phyloP scores from a whole-genome alignment of 2,797 vertebrate species.

The Oreochromis mossambicus region DNA sequence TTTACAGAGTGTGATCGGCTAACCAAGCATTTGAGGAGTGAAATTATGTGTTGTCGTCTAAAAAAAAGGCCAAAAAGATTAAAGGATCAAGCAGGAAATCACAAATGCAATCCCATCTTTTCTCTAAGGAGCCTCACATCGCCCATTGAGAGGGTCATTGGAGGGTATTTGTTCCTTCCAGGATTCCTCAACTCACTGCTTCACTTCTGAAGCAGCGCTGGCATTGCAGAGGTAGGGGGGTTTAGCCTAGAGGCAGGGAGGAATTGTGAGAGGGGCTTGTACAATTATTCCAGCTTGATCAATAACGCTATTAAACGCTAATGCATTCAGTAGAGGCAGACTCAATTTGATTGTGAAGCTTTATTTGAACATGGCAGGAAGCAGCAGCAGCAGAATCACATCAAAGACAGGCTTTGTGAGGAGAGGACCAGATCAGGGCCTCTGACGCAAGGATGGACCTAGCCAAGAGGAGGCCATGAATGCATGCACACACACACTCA shows the following conservation, averaged over 20 bases:
- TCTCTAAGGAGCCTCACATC: conserved; percentile 41
- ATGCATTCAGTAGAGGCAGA: conserved; percentile 71
- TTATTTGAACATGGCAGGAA: conserved; percentile 78
- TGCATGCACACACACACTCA: conserved; percentile 26
- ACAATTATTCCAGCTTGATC: conserved; percentile 67
- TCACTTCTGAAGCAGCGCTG: conserved; percentile 56
- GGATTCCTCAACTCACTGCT: conserved; percentile 58
- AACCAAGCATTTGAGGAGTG: conserved; percentile 34
- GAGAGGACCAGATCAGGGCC: conserved; percentile 72
- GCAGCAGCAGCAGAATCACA: conserved; percentile 66
- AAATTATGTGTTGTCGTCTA: conserved; percentile 53
- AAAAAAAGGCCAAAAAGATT: conserved; percentile 58
- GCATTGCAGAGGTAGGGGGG: conserved; percentile 8
- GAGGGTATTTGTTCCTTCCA: conserved; percentile 51
- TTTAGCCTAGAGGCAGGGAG: conserved; percentile 25
- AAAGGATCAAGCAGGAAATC: conserved; percentile 63
- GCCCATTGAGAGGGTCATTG: conserved; percentile 56
- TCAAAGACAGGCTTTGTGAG: conserved; percentile 79
- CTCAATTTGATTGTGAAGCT: conserved; percentile 70
- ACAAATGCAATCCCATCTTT: conserved; percentile 55
- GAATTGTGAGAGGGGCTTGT: conserved; percentile 42
- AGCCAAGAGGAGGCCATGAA: conserved; percentile 53
- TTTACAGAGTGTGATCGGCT: neutral
- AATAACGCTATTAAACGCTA: conserved; percentile 77
- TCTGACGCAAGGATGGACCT: conserved; percentile 71